Conservation (phyloP, 2,888 invertebrate species). For the Diadromus collaris region DNA sequence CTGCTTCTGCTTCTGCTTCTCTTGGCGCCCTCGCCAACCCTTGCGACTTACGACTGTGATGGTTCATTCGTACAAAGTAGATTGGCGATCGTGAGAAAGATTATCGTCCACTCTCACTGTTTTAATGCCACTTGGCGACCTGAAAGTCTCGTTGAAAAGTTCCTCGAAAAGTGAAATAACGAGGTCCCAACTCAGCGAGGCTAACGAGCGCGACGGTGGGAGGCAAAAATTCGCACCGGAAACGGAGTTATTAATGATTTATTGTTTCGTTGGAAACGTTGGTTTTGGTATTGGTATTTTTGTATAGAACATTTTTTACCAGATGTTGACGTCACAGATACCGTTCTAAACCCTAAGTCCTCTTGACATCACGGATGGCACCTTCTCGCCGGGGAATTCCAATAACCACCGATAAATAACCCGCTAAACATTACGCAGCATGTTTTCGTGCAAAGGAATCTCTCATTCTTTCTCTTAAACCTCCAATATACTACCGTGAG, state of each 20-base stretch:
- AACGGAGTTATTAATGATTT: constrained; percentile 22
- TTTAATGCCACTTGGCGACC: constrained; percentile 25
- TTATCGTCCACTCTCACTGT: neutral
- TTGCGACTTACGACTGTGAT: neutral
- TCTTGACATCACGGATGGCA: neutral
- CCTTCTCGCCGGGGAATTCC: constrained; percentile 28
- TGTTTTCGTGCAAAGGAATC: constrained; percentile 74
- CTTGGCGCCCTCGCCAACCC: neutral
- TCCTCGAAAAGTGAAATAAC: constrained; percentile 43
- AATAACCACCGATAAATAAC: constrained; percentile 74
- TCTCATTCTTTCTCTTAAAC: constrained; percentile 60
- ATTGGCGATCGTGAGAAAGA: constrained; percentile 30
- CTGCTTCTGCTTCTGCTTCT: neutral
- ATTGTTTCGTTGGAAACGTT: constrained; percentile 1
- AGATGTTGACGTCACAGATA: constrained; percentile 22
- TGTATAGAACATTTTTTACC: neutral
- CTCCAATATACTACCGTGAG: constrained; percentile 59
- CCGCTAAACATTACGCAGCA: constrained; percentile 67
- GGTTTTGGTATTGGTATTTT: neutral
- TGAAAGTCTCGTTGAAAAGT: constrained; percentile 50
- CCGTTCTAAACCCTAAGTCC: constrained; percentile 8
- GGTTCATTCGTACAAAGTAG: constrained; percentile 28
- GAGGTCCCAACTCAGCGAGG: neutral
- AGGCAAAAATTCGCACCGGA: constrained; percentile 8
- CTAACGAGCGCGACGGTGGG: constrained; percentile 30